Evolutionary conservation across 2,888 invertebrate species (phyloP).

Genomic region (Oscheius sp.): DNA sequence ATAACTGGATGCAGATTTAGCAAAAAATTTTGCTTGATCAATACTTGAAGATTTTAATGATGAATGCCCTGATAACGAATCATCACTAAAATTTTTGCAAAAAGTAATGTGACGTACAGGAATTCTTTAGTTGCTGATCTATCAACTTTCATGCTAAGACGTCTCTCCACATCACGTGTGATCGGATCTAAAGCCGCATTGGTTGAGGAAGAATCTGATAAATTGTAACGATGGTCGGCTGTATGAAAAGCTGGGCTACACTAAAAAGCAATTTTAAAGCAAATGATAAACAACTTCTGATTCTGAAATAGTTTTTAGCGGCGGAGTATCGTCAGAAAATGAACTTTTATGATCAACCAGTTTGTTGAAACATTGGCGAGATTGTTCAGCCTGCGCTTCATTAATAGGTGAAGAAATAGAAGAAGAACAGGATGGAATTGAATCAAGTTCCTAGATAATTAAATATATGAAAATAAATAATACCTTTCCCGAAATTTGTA

Average conservation of each 20-base stretch:
- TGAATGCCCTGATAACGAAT: conserved; percentile 34
- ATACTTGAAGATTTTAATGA: conserved; percentile 34
- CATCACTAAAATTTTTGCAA: conserved; percentile 32
- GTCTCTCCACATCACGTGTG: conserved; percentile 63
- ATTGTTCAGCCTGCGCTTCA: background rate
- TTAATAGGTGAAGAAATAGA: conserved; percentile 4
- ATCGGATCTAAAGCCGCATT: conserved; percentile 62
- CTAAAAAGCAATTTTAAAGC: background rate
- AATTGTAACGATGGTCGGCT: background rate
- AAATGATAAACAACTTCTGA: background rate
- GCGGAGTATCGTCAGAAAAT: background rate
- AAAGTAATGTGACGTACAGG: conserved; percentile 16
- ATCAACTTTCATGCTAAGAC: conserved; percentile 66
- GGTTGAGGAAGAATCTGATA: background rate
- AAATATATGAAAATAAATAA: background rate
- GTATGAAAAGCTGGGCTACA: background rate
- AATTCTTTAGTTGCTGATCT: conserved; percentile 38
- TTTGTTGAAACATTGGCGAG: background rate
- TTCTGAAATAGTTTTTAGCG: conserved; percentile 2
- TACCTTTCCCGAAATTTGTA: conserved; percentile 19
- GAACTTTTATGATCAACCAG: background rate
- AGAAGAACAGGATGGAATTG: conserved; percentile 21
- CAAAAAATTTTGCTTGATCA: conserved; percentile 46
- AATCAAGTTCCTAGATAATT: conserved; percentile 11
- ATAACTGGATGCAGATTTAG: conserved; percentile 48